These are phyloP conservation scores for Abrostola triplasia DNA, from an alignment of 2,888 invertebrate genomes.

Conservation along the genomic window DNA sequence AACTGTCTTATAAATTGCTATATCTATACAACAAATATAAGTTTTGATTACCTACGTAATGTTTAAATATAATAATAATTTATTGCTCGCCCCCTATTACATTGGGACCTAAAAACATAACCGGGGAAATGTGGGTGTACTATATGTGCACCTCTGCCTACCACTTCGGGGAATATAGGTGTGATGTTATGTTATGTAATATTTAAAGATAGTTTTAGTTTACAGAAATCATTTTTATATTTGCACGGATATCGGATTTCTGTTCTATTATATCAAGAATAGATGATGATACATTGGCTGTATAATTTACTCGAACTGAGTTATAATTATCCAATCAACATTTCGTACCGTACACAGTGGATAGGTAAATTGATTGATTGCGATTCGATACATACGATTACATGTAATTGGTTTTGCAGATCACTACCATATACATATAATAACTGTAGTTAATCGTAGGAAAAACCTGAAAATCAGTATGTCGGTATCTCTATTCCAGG, in stretches of 20 bases:
- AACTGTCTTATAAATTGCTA: too few species aligned
- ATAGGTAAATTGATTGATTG: constrained; percentile 18
- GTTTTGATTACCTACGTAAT: too few species aligned
- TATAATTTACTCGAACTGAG: constrained; percentile 13
- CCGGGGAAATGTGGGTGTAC: too few species aligned
- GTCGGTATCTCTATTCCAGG: not conserved
- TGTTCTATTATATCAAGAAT: constrained; percentile 24
- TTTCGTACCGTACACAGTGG: constrained; percentile 7
- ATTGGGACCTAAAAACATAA: too few species aligned
- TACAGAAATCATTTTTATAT: constrained; percentile 7
- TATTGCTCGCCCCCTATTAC: too few species aligned
- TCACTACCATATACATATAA: not conserved
- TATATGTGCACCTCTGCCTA: too few species aligned
- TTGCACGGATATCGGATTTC: constrained; percentile 13
- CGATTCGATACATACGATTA: constrained; percentile 25
- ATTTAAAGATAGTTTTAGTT: too few species aligned
- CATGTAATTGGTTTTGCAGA: constrained; percentile 18
- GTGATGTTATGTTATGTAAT: too few species aligned
- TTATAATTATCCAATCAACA: constrained; percentile 19
- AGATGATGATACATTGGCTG: constrained; percentile 7
- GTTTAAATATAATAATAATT: too few species aligned
- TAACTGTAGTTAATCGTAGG: not conserved
- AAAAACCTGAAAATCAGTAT: not conserved
- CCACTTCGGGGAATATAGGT: too few species aligned
- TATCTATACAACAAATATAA: too few species aligned